Percentiles rank a stretch among this genome's conserved stretches.
phyloP scores from a whole-genome alignment of 2,113 vertebrate species.

The Gnathonemus echidnorhynchus region DNA sequence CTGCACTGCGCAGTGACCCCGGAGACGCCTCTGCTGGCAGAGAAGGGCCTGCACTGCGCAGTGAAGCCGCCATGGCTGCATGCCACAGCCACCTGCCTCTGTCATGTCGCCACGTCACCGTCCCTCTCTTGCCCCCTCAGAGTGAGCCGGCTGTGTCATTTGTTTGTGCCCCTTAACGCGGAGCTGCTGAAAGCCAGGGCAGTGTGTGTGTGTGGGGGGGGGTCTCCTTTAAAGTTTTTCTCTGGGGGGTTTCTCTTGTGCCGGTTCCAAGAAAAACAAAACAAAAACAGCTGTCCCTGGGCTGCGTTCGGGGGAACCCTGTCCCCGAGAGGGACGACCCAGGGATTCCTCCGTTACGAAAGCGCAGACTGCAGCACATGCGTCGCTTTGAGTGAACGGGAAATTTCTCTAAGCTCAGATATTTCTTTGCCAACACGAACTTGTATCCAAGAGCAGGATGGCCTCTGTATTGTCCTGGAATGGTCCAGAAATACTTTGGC shows the following conservation, averaged over 20 bases:
- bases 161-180: not conserved
- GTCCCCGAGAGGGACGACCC: not conserved
- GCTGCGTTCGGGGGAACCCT: slow-evolving; percentile 18
- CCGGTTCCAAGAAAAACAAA: not conserved
- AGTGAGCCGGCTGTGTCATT: not conserved
- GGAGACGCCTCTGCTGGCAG: no score
- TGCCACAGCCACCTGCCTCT: not conserved
- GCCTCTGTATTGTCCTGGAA: not conserved
- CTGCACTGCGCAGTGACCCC: not conserved
- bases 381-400: no score
- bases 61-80: not conserved
- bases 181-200: slow-evolving; percentile 1
- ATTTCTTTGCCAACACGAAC: not conserved
- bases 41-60: no score
- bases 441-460: not conserved
- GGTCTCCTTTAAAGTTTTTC: not conserved
- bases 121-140: not conserved
- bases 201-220: slow-evolving; percentile 12
- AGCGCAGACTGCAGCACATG: not conserved
- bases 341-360: not conserved
- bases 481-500: not conserved
- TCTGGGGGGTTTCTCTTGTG: slow-evolving; percentile 6
- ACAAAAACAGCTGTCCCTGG: slow-evolving; percentile 27
- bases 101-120: not conserved
- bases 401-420: not conserved